Conservation (phyloP, 2,888 invertebrate species). For the Pherbina coryleti region DNA sequence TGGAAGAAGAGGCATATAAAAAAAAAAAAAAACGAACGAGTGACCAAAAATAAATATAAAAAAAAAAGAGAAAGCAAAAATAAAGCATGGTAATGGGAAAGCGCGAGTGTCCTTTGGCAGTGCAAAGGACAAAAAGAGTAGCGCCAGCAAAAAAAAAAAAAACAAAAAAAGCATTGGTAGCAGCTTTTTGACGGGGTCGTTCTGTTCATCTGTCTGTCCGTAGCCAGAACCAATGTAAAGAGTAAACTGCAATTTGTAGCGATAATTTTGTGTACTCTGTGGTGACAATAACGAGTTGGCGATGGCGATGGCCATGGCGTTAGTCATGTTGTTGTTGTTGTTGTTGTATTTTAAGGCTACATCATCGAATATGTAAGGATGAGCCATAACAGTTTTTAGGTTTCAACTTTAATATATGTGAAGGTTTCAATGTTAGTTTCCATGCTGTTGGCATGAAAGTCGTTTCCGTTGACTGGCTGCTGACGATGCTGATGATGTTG, state of each 20-base stretch:
- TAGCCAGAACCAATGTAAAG: conserved; percentile 12
- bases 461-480: background rate
- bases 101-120: conserved; percentile 16
- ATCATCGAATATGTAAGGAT: background rate
- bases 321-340: conserved; percentile 30
- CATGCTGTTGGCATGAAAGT: background rate
- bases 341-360: conserved; percentile 26
- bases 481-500: background rate
- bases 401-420: background rate
- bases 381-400: background rate
- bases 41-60: background rate
- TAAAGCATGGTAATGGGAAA: conserved; percentile 8
- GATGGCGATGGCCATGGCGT: background rate
- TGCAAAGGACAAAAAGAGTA: too few relatives aligned
- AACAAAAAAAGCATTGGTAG: background rate
- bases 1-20: background rate
- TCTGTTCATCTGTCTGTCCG: background rate
- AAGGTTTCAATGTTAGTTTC: background rate
- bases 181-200: background rate
- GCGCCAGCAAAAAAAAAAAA: background rate
- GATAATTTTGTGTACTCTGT: conserved; percentile 44
- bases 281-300: conserved; percentile 26
- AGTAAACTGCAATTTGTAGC: conserved; percentile 44
- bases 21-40: background rate
- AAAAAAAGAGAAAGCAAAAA: background rate